phyloP scores from a whole-genome alignment of 2,797 vertebrate species.

The Prunella strophiata region DNA sequence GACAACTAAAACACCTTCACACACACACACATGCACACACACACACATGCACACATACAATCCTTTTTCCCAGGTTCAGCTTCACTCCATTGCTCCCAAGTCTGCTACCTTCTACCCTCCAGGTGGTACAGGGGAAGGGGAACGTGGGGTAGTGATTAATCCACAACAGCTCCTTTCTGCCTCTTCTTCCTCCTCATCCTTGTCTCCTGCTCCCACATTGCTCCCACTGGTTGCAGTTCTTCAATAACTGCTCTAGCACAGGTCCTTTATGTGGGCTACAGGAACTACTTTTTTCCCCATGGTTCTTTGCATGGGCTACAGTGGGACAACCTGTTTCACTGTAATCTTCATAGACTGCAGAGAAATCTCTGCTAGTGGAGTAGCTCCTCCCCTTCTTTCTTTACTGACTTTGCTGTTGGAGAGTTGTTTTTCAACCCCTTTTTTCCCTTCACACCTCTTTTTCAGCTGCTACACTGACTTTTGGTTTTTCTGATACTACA shows the following conservation, averaged over 20 bases:
- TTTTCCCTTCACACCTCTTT: not conserved
- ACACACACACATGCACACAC: too few relatives aligned
- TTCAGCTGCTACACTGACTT: not conserved
- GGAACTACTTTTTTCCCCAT: not conserved
- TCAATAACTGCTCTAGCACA: not conserved
- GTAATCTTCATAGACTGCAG: not conserved
- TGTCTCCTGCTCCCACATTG: not conserved
- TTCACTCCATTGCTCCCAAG: not conserved
- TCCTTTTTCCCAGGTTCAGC: not conserved
- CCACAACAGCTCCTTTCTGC: not conserved
- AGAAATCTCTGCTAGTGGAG: not conserved
- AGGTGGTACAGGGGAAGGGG: rapidly evolving
- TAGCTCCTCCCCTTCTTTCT: not conserved
- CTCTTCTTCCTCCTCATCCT: not conserved
- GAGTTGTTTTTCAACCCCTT: not conserved
- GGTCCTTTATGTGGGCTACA: not conserved
- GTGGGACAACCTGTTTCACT: not conserved
- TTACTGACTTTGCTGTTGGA: not conserved
- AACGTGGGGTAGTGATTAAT: rapidly evolving
- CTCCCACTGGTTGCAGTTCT: not conserved
- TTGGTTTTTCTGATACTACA: not conserved
- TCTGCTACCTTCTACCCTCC: rapidly evolving
- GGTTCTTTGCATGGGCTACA: not conserved
- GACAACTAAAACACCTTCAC: not conserved
- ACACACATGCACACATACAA: rapidly evolving